A percentile compares a stretch with the other conserved stretches of the same genome.
Evolutionary conservation across 2,113 vertebrate species (phyloP).

Genomic region (Scortum barcoo): DNA sequence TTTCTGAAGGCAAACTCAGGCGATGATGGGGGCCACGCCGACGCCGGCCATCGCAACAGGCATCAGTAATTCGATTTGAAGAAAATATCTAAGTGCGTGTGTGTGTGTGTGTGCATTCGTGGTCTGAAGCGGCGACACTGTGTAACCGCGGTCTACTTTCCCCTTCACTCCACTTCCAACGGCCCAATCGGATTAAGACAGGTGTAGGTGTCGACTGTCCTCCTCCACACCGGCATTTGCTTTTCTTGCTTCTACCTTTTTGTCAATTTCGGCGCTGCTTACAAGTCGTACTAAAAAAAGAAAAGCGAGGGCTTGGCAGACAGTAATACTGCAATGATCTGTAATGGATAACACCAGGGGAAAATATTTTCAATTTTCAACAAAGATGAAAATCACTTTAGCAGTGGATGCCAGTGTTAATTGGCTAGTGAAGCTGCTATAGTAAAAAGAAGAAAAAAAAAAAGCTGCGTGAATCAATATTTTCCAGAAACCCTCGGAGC

Average conservation of each 20-base stretch:
- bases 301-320: slow-evolving; percentile 20
- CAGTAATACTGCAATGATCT: slow-evolving; percentile 12
- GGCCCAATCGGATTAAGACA: slow-evolving; percentile 40
- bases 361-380: slow-evolving; percentile 37
- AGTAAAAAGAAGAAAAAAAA: too few relatives aligned
- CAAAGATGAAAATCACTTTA: slow-evolving; percentile 43
- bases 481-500: slow-evolving; percentile 25
- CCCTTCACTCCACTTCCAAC: slow-evolving; percentile 16
- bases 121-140: background rate
- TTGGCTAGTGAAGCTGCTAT: slow-evolving; percentile 31
- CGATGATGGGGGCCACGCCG: background rate
- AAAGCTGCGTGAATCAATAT: slow-evolving; percentile 47
- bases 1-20: slow-evolving; percentile 53
- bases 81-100: slow-evolving; percentile 10
- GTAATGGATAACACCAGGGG: slow-evolving; percentile 26
- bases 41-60: slow-evolving; percentile 26
- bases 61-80: slow-evolving; percentile 47
- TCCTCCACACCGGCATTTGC: slow-evolving; percentile 24
- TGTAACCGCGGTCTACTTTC: background rate
- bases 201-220: slow-evolving; percentile 46
- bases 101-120: slow-evolving; percentile 9
- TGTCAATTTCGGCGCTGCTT: slow-evolving; percentile 8
- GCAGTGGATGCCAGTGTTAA: slow-evolving; percentile 35
- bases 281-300: slow-evolving; percentile 14
- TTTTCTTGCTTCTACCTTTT: slow-evolving; percentile 34